Conservation (phyloP, 2,888 invertebrate species). For the Chrysina gloriosa region DNA sequence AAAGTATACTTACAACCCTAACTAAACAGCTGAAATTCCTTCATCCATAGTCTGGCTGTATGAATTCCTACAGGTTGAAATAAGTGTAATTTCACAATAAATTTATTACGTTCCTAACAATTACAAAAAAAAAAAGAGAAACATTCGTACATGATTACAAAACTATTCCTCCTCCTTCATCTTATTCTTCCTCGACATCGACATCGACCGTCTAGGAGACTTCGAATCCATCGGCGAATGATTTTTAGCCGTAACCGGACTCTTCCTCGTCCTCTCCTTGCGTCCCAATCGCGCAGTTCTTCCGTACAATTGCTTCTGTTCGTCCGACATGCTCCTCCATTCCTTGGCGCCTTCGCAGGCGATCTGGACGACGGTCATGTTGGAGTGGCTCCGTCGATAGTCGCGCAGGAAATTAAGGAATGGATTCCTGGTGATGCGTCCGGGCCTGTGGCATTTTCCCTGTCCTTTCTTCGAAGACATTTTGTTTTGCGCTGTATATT, state of each 20-base stretch:
- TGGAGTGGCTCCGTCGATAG: constrained; percentile 54
- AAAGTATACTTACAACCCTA: too few species aligned
- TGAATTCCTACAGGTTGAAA: too few species aligned
- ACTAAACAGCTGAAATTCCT: too few species aligned
- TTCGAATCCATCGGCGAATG: not conserved
- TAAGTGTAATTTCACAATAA: too few species aligned
- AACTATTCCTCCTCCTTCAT: too few species aligned
- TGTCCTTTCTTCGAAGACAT: not conserved
- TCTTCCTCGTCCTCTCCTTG: constrained; percentile 45
- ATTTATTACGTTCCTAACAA: too few species aligned
- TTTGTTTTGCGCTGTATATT: not conserved
- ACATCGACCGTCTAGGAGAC: not conserved
- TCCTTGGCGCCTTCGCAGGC: constrained; percentile 57
- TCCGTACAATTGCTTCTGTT: constrained; percentile 47
- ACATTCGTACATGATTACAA: too few species aligned
- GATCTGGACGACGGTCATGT: constrained; percentile 53
- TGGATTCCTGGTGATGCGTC: constrained; percentile 51
- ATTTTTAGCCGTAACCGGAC: too few species aligned
- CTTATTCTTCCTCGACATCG: too few species aligned
- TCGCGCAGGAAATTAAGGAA: constrained; percentile 57
- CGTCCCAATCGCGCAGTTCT: constrained; percentile 47
- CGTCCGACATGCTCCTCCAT: constrained; percentile 54
- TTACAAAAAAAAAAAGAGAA: too few species aligned
- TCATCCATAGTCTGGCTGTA: too few species aligned
- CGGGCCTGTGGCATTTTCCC: constrained; percentile 28